Evolutionary conservation across 1,140 invertebrate species (phyloP), one percentile per base, ranked within the genome.

Genomic region (Sycophila sp.): DNA sequence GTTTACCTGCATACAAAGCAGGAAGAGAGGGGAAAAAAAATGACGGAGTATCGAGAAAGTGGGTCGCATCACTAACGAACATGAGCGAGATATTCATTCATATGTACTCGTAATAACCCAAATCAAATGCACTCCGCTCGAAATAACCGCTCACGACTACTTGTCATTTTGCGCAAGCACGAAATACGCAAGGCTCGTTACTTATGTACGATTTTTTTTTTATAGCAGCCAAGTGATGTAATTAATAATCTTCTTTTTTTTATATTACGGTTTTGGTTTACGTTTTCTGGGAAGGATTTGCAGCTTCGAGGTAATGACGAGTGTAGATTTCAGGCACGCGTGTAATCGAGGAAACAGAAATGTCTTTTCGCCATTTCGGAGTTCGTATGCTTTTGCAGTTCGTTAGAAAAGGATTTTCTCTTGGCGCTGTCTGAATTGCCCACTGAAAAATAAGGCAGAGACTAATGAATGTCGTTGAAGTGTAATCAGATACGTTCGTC

Each of bases 21-120:
- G 59, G 42, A 47, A 47, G 59, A 30, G n/a, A 15, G n/a, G 24
- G 53, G 24, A 19, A 22, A 62, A 62, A 47, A 63, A 63, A 47
- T 10, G 8, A 63, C 22, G 7, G n/a, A 11, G 40, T 47, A 63
- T 47, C 24, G 28, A 26, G 59, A 63, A 63, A 63, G 59, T 36
- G 19, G 59, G 59, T 63, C 59, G 36, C 30, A 15, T 38, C 32
- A 30, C 26, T 2, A 19, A 62, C 17, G 17, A 22, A 34, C 15
- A 32, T 24, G 11, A 40, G 30, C 17, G 34, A 22, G 8, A 11
- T 28, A 26, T 40, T 13, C 13, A 24, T 15, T 7, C 15, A 40
- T 15, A 19, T 4, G 28, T 7, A 8, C 17, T 28, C 10, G 28
- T 15, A 28, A 42, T 58, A 42, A 30, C 24, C 49, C 49, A 13